These are phyloP conservation scores for Porites lutea DNA, from an alignment of 64 coral and sea anemone species.

Conservation along the genomic window DNA sequence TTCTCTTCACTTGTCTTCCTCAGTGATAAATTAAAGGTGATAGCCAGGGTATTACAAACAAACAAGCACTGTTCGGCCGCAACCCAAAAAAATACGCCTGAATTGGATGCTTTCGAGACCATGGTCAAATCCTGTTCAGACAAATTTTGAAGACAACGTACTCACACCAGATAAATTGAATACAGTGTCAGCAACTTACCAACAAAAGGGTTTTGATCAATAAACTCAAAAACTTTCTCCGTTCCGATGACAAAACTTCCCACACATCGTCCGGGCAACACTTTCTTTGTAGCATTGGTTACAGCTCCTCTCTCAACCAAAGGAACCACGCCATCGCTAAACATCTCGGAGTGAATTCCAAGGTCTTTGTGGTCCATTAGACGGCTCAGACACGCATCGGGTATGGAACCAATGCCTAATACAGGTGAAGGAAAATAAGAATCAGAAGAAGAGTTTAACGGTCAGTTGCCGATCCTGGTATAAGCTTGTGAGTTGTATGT, in stretches of 20 bases:
- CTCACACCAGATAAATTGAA: no score
- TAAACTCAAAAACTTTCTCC: slow-evolving; percentile 91
- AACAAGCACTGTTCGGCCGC: no score
- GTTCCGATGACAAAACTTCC: slow-evolving; percentile 95
- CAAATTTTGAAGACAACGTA: no score
- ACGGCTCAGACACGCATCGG: slow-evolving; percentile 81
- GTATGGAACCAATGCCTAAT: slow-evolving; percentile 94
- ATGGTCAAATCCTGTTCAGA: no score
- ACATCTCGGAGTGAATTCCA: slow-evolving; percentile 98
- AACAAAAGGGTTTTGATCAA: slow-evolving; percentile 95
- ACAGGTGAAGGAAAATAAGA: not conserved
- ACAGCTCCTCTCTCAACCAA: slow-evolving; percentile 81
- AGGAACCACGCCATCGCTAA: slow-evolving; percentile 97
- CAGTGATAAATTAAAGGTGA: no score
- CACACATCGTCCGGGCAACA: slow-evolving; percentile 88
- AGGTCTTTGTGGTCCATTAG: slow-evolving; percentile 90
- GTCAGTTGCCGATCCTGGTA: no score
- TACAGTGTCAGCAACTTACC: slow-evolving; percentile 35
- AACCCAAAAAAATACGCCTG: no score
- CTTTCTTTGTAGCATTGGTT: slow-evolving; percentile 84
- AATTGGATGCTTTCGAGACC: no score
- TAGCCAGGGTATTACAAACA: no score
- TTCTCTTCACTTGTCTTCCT: no score
- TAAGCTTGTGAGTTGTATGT: no score
- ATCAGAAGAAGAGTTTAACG: not conserved